Conservation (phyloP, 1,140 invertebrate genomes). For the Helicoverpa zea region DNA sequence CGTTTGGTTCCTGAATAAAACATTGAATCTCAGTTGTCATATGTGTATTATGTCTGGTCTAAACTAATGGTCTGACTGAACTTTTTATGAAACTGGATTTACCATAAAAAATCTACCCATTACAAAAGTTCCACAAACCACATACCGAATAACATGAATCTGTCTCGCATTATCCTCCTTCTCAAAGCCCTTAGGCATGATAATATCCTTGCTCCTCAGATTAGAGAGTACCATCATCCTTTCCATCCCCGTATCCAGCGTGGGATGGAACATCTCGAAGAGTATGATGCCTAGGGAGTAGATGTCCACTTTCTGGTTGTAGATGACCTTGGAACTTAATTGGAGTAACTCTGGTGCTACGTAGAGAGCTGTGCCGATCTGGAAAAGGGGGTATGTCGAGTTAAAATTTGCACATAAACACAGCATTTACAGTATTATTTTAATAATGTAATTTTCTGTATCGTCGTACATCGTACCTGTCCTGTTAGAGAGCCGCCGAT, state of each 20-base stretch:
- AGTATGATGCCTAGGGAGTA: slow-evolving; percentile 96
- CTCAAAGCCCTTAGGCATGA: slow-evolving; percentile 79
- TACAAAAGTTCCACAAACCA: background rate
- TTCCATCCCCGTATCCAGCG: slow-evolving; percentile 95
- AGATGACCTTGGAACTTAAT: slow-evolving; percentile 90
- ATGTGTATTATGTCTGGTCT: too few species aligned
- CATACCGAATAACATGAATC: slow-evolving; percentile 81
- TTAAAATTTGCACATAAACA: too few species aligned
- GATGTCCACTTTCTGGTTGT: slow-evolving; percentile 98
- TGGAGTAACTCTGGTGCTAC: slow-evolving; percentile 95
- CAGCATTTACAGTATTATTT: too few species aligned
- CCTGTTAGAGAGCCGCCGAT: slow-evolving; percentile 74
- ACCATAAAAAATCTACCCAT: too few species aligned
- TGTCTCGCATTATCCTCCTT: slow-evolving; percentile 78
- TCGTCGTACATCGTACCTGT: slow-evolving; percentile 76
- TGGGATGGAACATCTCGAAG: slow-evolving; percentile 97
- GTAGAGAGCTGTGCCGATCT: slow-evolving; percentile 96
- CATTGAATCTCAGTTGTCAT: too few species aligned
- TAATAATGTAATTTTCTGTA: too few species aligned
- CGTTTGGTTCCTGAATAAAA: too few species aligned
- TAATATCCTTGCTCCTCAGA: slow-evolving; percentile 71
- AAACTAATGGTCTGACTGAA: too few species aligned
- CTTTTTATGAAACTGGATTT: too few species aligned
- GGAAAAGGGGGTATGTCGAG: background rate
- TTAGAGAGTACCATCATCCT: slow-evolving; percentile 89